Conservation (phyloP, 2,888 invertebrate genomes). For the Maniola hyperantus region DNA sequence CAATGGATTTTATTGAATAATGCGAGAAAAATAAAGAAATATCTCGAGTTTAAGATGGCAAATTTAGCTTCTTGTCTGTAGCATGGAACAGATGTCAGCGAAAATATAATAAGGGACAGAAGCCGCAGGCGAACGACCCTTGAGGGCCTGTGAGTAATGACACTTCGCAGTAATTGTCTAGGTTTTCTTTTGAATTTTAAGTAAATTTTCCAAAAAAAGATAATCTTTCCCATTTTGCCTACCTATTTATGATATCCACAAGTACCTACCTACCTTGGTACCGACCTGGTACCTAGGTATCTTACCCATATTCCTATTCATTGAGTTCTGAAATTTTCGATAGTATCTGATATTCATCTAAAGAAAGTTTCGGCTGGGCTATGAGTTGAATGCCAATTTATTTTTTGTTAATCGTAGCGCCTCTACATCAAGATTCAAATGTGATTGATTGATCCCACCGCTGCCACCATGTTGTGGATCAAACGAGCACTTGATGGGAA, state of each 20-base stretch:
- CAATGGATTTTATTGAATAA: background rate
- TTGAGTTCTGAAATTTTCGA: too few species aligned
- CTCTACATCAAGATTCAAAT: too few species aligned
- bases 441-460: too few species aligned
- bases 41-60: constrained; percentile 19
- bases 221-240: background rate
- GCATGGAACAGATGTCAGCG: constrained; percentile 51
- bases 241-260: background rate
- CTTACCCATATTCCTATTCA: too few species aligned
- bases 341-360: too few species aligned
- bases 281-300: too few species aligned
- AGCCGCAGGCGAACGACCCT: constrained; percentile 42
- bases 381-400: too few species aligned
- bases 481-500: too few species aligned
- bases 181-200: constrained; percentile 26
- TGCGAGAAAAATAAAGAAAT: constrained; percentile 11
- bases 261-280: too few species aligned
- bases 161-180: constrained; percentile 10
- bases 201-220: background rate
- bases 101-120: constrained; percentile 60
- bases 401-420: too few species aligned
- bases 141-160: constrained; percentile 38
- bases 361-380: too few species aligned
- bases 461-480: too few species aligned
- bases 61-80: constrained; percentile 34